A percentile compares a stretch with the other conserved stretches of the same genome.
These are phyloP conservation scores for Fundulus diaphanus DNA, from an alignment of 2,797 vertebrate genomes.

Conservation along the genomic window DNA sequence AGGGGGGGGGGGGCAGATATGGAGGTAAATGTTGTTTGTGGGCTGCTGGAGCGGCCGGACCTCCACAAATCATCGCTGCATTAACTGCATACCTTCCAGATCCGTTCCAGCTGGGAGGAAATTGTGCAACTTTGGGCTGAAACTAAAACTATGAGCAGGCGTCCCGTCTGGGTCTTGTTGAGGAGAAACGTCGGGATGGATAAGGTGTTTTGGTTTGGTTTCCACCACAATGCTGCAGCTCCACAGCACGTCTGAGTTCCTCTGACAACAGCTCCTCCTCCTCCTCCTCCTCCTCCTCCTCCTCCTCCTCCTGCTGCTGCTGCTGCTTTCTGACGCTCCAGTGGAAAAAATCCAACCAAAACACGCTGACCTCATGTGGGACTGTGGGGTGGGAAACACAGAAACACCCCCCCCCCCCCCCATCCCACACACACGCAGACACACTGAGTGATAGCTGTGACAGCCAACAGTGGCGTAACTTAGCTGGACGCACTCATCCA, in stretches of 20 bases:
- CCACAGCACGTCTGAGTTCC: conserved; percentile 4
- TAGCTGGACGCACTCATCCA: conserved; percentile 24
- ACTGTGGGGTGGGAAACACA: conserved; percentile 37
- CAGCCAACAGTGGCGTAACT: conserved; percentile 1
- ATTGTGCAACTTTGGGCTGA: not conserved
- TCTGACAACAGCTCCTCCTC: conserved; percentile 16
- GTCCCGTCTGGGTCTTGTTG: not conserved
- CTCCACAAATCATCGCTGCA: not conserved
- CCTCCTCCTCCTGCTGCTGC: conserved; percentile 39
- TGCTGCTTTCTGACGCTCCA: conserved; percentile 18
- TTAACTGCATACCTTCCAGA: conserved; percentile 9
- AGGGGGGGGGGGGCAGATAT: not conserved
- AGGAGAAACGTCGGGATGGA: not conserved
- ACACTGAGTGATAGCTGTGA: not conserved
- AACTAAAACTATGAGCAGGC: not conserved
- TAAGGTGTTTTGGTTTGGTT: not conserved
- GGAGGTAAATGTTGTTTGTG: not conserved
- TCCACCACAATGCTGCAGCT: not conserved
- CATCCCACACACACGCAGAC: not conserved
- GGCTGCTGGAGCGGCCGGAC: not conserved
- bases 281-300: too few relatives aligned
- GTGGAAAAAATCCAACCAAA: conserved; percentile 60
- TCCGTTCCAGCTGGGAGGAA: conserved; percentile 12
- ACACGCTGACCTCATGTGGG: conserved; percentile 62
- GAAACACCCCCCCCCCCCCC: not conserved